Conservation (phyloP, 2,113 vertebrate species). For the Prionailurus bengalensis region DNA sequence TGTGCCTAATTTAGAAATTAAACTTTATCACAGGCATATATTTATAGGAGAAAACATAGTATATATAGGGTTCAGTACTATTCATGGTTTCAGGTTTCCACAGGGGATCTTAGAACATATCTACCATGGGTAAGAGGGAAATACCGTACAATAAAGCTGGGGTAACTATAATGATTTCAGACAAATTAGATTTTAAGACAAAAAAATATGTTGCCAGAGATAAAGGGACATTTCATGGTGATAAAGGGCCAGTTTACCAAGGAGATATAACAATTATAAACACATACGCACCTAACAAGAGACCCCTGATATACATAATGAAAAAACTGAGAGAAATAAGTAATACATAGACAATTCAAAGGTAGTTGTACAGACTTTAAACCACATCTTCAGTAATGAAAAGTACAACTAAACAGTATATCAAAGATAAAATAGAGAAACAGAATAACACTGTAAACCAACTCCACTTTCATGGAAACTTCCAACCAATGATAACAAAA, state of each 20-base stretch:
- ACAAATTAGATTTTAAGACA: neutral
- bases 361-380: neutral
- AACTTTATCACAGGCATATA: neutral
- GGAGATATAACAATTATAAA: neutral
- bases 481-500: neutral
- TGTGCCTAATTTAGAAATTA: neutral
- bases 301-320: neutral
- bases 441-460: neutral
- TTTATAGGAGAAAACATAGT: neutral
- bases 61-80: neutral
- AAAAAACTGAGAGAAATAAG: neutral
- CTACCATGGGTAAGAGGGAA: neutral
- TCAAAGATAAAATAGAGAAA: neutral
- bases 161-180: neutral
- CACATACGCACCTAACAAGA: neutral
- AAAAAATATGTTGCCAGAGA: neutral
- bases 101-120: neutral
- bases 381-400: neutral
- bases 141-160: neutral
- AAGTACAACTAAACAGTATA: neutral
- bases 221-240: neutral
- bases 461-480: neutral
- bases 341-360: neutral
- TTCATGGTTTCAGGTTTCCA: neutral
- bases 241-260: neutral